These are phyloP conservation scores for Rhagologus leucostigma DNA, from an alignment of 2,113 vertebrate species.

Conservation along the genomic window DNA sequence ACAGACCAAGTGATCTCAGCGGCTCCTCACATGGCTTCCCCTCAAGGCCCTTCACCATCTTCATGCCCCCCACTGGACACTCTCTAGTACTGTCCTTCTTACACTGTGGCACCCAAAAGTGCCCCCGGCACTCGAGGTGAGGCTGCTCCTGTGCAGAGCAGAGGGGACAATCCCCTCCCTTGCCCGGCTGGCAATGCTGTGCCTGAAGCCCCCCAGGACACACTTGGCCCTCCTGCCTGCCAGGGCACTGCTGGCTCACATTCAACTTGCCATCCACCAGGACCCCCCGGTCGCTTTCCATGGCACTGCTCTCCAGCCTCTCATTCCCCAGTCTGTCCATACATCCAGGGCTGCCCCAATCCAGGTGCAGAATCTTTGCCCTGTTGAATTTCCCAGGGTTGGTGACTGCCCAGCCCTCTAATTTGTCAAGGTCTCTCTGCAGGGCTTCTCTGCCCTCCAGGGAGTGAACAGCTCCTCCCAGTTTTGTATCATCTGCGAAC, in stretches of 20 bases:
- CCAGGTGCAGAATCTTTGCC: too few species aligned
- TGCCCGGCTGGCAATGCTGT: fast-evolving
- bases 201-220: not conserved
- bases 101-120: not conserved
- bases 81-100: not conserved
- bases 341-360: not conserved
- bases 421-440: not conserved
- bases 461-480: not conserved
- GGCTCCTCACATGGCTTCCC: fast-evolving
- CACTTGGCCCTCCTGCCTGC: not conserved
- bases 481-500: not conserved
- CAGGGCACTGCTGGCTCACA: not conserved
- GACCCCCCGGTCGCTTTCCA: not conserved
- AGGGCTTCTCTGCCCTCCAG: not conserved
- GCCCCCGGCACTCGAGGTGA: not conserved
- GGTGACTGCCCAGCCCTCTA: not conserved
- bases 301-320: not conserved
- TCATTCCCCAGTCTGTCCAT: not conserved
- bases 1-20: not conserved
- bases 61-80: too few species aligned
- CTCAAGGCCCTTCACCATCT: not conserved
- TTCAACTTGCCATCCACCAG: not conserved
- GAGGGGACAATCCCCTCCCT: not conserved
- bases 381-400: fast-evolving
- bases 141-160: not conserved